phyloP scores from a whole-genome alignment of 2,888 invertebrate species.

The Caenorhabditis parvicauda region DNA sequence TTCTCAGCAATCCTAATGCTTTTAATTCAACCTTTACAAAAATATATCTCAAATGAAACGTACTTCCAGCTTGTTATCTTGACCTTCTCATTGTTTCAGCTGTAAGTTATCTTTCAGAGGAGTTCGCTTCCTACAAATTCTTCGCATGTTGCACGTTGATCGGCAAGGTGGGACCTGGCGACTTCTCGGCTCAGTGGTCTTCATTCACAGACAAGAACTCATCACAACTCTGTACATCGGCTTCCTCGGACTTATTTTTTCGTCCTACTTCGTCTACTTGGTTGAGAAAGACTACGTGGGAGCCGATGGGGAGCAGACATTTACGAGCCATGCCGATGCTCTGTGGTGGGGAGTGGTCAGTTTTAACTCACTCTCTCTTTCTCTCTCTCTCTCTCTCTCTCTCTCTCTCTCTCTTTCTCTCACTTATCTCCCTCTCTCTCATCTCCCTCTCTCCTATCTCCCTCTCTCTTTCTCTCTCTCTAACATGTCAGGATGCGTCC shows the following conservation, averaged over 20 bases:
- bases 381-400: too few species aligned
- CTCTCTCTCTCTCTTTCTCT: too few species aligned
- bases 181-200: constrained; percentile 79
- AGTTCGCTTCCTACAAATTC: constrained; percentile 79
- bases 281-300: constrained; percentile 66
- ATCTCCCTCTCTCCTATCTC: too few species aligned
- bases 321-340: constrained; percentile 76
- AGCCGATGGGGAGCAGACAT: constrained; percentile 57
- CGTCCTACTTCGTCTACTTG: constrained; percentile 68
- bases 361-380: too few species aligned
- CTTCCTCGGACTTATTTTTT: constrained; percentile 68
- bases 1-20: too few species aligned
- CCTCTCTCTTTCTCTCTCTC: too few species aligned
- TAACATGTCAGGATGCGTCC: too few species aligned
- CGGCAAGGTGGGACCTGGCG: constrained; percentile 82
- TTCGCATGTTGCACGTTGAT: constrained; percentile 82
- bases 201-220: constrained; percentile 75
- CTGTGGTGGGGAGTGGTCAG: constrained; percentile 80
- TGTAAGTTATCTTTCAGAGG: constrained; percentile 73
- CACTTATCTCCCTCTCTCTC: too few species aligned
- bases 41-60: too few species aligned
- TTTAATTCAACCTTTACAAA: too few species aligned
- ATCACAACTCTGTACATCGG: constrained; percentile 69
- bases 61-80: too few species aligned
- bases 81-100: too few species aligned